Evolutionary conservation across 2,113 vertebrate species (phyloP), one percentile per base, ranked within the genome.

Genomic region (Albula goreensis): DNA sequence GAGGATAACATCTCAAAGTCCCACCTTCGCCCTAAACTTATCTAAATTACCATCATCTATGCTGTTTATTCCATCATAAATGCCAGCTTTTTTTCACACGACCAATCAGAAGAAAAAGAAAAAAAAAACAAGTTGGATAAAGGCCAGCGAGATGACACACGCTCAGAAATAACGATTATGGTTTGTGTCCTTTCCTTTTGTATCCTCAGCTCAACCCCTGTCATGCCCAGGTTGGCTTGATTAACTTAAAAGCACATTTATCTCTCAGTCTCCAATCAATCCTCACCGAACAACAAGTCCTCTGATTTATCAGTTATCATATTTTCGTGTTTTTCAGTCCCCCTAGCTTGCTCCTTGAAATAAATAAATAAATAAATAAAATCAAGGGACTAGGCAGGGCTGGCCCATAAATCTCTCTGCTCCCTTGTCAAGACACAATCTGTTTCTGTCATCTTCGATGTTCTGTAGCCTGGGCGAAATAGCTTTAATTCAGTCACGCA

Each of bases 371-470:
- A 41, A 41, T 41, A 41, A 84, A 50, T 31, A 49, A 84, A 77
- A 31, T 77, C 49, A 77, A 5, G 50, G 22, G 70, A 52, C 49
- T 25, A 84, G 60, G 77, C 50, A n/a, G 49, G 7, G 51, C 17
- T 22, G 25, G 50, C 66, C n/a, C 50, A 78, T 25, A 84, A 84
- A 84, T 84, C 49, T 84, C 70, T 84, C 50, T 50, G n/a, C 77
- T 77, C 66, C 25, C 63, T 31, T 77, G 50, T 82, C 70, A 74
- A 9, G 51, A 13, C 51, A 56, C 50, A 78, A 78, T 84, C 66
- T 74, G 50, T 74, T 74, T 74, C 70, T 74, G 70, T 74, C 70
- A 50, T 84, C 66, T 84, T 84, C 63, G 66, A 84, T 84, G 50
- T n/a, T 25, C 50, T 1, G 22, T 3, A 4, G 10, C 66, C 66